Evolutionary conservation across 2,113 vertebrate species (phyloP).

Genomic region (Anhinga anhinga): DNA sequence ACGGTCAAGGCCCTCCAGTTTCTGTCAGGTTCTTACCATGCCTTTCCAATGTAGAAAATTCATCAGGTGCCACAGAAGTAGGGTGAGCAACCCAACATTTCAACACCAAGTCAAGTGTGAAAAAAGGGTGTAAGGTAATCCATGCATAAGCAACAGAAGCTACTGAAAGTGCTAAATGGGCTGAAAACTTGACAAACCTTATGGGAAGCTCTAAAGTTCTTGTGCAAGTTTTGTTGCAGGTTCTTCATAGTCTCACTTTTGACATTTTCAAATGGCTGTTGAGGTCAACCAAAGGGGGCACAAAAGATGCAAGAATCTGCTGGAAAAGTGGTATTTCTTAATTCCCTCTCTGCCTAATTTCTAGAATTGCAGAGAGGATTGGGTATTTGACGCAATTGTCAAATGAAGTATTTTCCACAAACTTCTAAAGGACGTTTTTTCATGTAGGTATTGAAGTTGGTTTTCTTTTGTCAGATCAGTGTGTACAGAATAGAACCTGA

Average conservation of each 20-base stretch:
- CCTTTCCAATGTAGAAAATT: not conserved
- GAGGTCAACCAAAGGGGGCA: not conserved
- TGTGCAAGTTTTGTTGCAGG: not conserved
- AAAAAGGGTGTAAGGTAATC: not conserved
- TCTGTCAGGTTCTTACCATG: not conserved
- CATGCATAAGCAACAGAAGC: not conserved
- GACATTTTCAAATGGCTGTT: not conserved
- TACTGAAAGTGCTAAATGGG: not conserved
- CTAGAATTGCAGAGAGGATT: not conserved
- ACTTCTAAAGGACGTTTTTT: not conserved
- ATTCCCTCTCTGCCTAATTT: not conserved
- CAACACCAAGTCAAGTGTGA: not conserved
- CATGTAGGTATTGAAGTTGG: not conserved
- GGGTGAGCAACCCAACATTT: not conserved
- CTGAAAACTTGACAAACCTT: not conserved
- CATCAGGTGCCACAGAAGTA: not conserved
- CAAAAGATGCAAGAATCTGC: not conserved
- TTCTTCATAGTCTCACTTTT: not conserved
- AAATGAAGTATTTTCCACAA: not conserved
- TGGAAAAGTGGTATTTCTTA: not conserved
- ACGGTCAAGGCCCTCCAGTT: not conserved
- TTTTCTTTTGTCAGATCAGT: slow-evolving; percentile 5
- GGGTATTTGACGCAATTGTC: not conserved
- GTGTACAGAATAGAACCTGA: not conserved
- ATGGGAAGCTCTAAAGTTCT: not conserved